These are phyloP conservation scores for Spondyliosoma cantharus DNA, from an alignment of 2,797 vertebrate genomes.

Conservation along the genomic window DNA sequence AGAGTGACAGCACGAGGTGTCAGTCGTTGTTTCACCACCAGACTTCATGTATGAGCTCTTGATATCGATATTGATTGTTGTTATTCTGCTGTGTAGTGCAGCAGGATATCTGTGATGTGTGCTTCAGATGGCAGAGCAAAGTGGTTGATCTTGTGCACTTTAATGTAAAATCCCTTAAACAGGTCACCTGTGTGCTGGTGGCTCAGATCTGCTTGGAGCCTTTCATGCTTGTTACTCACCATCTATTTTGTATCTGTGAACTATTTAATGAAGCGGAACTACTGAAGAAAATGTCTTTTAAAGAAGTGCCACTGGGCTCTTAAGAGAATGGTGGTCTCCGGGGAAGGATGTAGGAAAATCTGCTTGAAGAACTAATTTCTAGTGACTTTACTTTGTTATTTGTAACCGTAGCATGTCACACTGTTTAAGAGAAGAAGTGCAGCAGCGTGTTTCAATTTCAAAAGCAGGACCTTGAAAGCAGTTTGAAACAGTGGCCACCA, in stretches of 20 bases:
- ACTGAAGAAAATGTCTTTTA: conserved; percentile 8
- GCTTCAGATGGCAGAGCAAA: background rate
- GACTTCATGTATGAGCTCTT: conserved; percentile 3
- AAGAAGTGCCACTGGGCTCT: background rate
- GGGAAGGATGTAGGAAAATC: conserved; percentile 11
- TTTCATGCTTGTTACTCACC: background rate
- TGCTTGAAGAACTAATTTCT: conserved; percentile 6
- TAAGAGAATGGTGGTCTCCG: background rate
- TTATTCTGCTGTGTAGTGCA: background rate
- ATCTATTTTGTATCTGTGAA: conserved; percentile 4
- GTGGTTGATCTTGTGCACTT: background rate
- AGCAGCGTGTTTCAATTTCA: background rate
- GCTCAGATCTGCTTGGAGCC: background rate
- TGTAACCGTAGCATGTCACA: background rate
- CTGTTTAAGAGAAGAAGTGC: background rate
- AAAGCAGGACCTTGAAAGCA: background rate
- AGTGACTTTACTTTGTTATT: conserved; percentile 3
- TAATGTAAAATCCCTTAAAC: background rate
- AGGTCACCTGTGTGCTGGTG: background rate
- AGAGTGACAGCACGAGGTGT: background rate
- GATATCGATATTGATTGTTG: no score
- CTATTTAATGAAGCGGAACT: conserved; percentile 5
- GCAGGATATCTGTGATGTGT: background rate
- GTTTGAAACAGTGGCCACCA: background rate
- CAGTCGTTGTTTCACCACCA: background rate